A percentile compares a stretch with the other conserved stretches of the same genome.
Evolutionary conservation across 2,113 vertebrate genomes (phyloP).

Genomic region (Hippolais icterina): DNA sequence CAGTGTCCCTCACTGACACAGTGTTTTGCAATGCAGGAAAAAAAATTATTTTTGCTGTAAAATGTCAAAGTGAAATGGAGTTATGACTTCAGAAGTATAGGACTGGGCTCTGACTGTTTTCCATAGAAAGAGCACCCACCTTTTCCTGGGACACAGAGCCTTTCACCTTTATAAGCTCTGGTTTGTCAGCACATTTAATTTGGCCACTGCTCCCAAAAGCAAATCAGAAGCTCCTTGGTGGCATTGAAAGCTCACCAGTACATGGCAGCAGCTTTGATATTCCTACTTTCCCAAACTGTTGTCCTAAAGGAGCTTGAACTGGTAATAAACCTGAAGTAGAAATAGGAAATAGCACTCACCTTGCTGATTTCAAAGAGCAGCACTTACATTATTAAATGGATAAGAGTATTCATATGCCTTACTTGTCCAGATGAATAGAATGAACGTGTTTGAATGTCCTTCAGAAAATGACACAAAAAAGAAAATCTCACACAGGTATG

Average conservation of each 20-base stretch:
- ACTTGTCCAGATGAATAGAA: background rate
- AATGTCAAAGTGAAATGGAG: background rate
- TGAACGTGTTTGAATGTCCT: background rate
- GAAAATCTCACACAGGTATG: background rate
- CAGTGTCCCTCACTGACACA: background rate
- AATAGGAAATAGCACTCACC: background rate
- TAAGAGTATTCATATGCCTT: background rate
- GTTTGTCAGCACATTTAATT: background rate
- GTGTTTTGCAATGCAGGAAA: background rate
- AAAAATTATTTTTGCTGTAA: background rate
- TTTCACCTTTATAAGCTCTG: background rate
- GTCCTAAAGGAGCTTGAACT: background rate
- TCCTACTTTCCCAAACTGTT: background rate
- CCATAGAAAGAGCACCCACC: background rate
- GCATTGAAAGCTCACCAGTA: background rate
- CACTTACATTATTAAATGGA: background rate
- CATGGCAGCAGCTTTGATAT: background rate
- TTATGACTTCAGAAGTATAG: background rate
- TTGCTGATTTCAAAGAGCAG: background rate
- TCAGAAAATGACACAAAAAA: background rate
- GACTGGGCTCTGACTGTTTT: background rate
- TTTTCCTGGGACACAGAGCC: accelerated
- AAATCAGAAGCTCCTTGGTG: background rate
- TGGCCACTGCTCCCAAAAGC: background rate
- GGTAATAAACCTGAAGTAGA: background rate